Conservation (phyloP, 2,888 invertebrate genomes). For the Ophioninae sp. region DNA sequence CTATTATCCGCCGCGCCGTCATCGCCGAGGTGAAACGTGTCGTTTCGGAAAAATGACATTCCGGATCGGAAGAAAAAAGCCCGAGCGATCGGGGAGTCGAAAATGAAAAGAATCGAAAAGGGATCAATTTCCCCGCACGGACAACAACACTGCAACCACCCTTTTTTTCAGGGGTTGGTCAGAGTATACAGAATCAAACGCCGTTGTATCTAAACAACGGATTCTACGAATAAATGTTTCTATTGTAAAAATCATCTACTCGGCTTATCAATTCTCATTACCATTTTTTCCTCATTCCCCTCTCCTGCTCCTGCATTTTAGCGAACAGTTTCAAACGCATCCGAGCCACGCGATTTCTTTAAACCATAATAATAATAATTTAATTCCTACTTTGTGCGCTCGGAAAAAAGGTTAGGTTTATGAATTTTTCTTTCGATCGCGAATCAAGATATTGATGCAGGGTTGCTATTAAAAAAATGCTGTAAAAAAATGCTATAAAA, state of each 20-base stretch:
- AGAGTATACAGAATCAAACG: slow-evolving; percentile 74
- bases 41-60: slow-evolving; percentile 11
- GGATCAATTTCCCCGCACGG: slow-evolving; percentile 61
- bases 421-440: too few species aligned
- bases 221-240: slow-evolving; percentile 79
- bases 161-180: slow-evolving; percentile 62
- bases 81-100: slow-evolving; percentile 22
- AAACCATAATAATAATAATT: too few species aligned
- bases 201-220: slow-evolving; percentile 75
- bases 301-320: background rate
- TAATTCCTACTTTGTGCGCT: too few species aligned
- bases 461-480: too few species aligned
- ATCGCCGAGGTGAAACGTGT: slow-evolving; percentile 17
- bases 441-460: too few species aligned
- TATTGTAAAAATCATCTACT: slow-evolving; percentile 71
- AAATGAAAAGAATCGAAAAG: slow-evolving; percentile 32
- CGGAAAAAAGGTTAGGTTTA: too few species aligned
- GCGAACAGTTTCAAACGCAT: too few species aligned
- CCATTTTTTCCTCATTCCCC: background rate
- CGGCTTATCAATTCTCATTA: background rate
- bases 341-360: too few species aligned
- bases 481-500: too few species aligned
- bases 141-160: slow-evolving; percentile 57
- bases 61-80: background rate
- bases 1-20: slow-evolving; percentile 31